phyloP scores from a whole-genome alignment of 2,888 invertebrate genomes.

The Diplolepis rosae region DNA sequence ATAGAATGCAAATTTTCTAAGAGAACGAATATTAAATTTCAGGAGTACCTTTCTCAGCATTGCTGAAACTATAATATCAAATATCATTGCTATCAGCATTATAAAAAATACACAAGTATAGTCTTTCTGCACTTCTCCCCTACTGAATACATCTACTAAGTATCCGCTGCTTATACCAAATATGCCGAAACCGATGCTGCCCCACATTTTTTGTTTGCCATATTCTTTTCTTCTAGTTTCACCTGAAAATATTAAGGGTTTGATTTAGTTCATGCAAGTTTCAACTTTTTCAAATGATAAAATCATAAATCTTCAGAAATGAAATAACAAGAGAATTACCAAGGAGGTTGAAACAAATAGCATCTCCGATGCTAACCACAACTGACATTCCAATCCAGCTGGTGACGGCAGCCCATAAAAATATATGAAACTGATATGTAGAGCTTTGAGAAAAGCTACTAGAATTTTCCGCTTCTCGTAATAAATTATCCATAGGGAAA shows the following conservation, averaged over 20 bases:
- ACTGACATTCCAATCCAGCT: conserved; percentile 91
- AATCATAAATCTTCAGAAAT: background rate
- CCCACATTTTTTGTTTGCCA: conserved; percentile 91
- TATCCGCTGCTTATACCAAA: conserved; percentile 85
- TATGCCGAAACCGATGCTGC: conserved; percentile 90
- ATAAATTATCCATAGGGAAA: conserved; percentile 57
- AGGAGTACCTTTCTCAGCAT: conserved; percentile 75
- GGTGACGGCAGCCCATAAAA: conserved; percentile 83
- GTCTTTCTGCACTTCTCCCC: conserved; percentile 80
- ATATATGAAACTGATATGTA: conserved; percentile 84
- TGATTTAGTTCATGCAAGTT: background rate
- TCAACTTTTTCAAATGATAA: background rate
- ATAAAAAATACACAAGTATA: conserved; percentile 88
- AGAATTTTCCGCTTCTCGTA: conserved; percentile 50
- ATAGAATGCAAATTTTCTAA: background rate
- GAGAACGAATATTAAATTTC: conserved; percentile 4
- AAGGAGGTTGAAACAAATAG: conserved; percentile 89
- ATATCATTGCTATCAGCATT: conserved; percentile 79
- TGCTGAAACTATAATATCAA: conserved; percentile 81
- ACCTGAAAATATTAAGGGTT: conserved; percentile 73
- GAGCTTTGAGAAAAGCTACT: conserved; percentile 62
- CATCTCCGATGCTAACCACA: conserved; percentile 90
- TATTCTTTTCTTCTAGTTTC: conserved; percentile 82
- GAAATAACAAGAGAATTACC: conserved; percentile 73
- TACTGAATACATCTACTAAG: conserved; percentile 84